Evolutionary conservation across 2,113 vertebrate species (phyloP).

Genomic region (Corythoichthys haematopterus): DNA sequence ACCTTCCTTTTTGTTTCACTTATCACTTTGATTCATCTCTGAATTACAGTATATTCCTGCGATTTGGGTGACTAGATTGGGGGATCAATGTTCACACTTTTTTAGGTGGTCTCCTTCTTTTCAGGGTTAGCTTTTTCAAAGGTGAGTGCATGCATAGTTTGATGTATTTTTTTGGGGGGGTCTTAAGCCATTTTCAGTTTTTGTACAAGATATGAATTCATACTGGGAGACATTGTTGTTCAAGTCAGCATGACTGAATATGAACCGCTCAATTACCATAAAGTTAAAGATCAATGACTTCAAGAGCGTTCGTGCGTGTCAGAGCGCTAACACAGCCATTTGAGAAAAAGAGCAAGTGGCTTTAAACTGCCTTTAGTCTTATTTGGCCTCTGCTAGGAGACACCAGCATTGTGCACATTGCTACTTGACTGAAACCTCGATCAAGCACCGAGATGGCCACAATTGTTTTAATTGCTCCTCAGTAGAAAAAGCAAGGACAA

Average conservation of each 20-base stretch:
- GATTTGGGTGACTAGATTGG: background rate
- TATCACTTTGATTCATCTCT: too few species aligned
- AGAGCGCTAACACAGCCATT: background rate
- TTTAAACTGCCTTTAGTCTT: background rate
- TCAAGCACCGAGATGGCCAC: background rate
- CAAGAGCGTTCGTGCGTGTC: conserved; percentile 5
- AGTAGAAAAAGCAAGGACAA: background rate
- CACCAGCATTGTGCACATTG: background rate
- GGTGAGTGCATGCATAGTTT: background rate
- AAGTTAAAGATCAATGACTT: conserved; percentile 1
- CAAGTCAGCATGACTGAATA: background rate
- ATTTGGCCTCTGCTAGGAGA: background rate
- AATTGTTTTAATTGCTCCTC: background rate
- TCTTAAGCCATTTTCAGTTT: background rate
- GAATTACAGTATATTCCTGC: too few species aligned
- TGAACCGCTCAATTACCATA: background rate
- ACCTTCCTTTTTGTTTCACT: too few species aligned
- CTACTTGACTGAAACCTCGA: too few species aligned
- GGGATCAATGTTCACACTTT: background rate
- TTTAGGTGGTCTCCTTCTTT: background rate
- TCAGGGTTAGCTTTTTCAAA: background rate
- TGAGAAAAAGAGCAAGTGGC: background rate
- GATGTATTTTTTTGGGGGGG: background rate
- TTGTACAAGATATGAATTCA: background rate
- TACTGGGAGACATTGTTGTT: background rate